These are phyloP conservation scores for Electrophaes corylata DNA, from an alignment of 2,888 invertebrate species.

Conservation along the genomic window DNA sequence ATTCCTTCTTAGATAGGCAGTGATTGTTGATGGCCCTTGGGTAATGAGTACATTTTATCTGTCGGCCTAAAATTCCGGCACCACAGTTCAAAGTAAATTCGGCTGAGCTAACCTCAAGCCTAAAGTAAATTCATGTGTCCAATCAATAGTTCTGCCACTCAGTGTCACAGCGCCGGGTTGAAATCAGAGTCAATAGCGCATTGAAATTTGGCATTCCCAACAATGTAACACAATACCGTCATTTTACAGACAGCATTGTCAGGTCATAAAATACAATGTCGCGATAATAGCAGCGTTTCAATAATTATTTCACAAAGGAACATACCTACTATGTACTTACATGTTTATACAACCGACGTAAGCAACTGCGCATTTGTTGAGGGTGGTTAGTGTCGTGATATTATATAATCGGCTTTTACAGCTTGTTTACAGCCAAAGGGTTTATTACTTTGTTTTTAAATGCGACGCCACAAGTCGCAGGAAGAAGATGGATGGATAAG, in stretches of 20 bases:
- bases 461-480: background rate
- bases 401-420: slow-evolving; percentile 35
- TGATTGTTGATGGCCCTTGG: no score
- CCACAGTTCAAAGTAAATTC: no score
- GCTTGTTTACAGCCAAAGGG: background rate
- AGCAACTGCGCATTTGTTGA: slow-evolving; percentile 46
- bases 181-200: background rate
- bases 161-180: no score
- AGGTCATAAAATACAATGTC: slow-evolving; percentile 9
- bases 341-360: background rate
- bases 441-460: background rate
- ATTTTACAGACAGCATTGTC: slow-evolving; percentile 7
- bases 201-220: background rate
- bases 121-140: no score
- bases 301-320: slow-evolving; percentile 34
- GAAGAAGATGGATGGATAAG: background rate
- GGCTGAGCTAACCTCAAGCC: no score
- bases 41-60: no score
- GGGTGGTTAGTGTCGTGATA: slow-evolving; percentile 60
- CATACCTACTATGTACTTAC: background rate
- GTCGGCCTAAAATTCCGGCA: no score
- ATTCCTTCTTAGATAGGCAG: no score
- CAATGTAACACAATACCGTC: slow-evolving; percentile 7
- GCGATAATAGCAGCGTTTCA: slow-evolving; percentile 26
- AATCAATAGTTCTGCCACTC: no score